Evolutionary conservation across 2,113 vertebrate genomes (phyloP).

Genomic region (Mirounga angustirostris): DNA sequence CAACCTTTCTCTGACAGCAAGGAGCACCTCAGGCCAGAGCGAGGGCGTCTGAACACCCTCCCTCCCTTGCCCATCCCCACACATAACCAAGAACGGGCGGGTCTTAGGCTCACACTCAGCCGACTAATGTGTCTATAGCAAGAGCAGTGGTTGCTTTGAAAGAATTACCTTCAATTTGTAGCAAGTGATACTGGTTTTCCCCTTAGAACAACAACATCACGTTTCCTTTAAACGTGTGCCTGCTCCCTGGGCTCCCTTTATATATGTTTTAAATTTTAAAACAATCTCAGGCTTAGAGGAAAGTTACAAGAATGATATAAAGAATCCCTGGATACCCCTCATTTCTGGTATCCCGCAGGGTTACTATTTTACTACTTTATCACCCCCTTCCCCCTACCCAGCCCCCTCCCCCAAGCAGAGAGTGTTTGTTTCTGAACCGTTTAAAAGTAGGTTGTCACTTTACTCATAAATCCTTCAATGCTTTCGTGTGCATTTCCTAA

Average conservation of each 20-base stretch:
- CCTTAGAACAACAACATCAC: background rate
- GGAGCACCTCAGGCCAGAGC: fast-evolving
- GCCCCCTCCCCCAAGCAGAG: background rate
- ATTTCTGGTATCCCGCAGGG: background rate
- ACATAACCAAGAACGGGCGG: fast-evolving
- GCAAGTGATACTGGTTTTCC: background rate
- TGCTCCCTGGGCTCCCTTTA: background rate
- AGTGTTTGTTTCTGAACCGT: background rate
- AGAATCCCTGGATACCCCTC: background rate
- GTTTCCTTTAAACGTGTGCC: background rate
- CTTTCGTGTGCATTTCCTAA: background rate
- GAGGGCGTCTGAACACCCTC: fast-evolving
- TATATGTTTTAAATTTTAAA: background rate
- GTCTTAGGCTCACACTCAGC: background rate
- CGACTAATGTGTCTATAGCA: background rate
- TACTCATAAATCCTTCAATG: background rate
- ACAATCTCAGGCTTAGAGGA: background rate
- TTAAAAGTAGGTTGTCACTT: background rate
- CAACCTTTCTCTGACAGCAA: background rate
- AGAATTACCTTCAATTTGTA: background rate
- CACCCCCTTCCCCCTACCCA: too few relatives aligned
- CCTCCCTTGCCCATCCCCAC: background rate
- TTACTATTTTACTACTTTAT: background rate
- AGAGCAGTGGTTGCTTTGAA: background rate
- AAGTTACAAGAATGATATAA: background rate